Evolutionary conservation across 2,113 vertebrate species (phyloP), one percentile per base, ranked within the genome.

Genomic region (Engystomops pustulosus): DNA sequence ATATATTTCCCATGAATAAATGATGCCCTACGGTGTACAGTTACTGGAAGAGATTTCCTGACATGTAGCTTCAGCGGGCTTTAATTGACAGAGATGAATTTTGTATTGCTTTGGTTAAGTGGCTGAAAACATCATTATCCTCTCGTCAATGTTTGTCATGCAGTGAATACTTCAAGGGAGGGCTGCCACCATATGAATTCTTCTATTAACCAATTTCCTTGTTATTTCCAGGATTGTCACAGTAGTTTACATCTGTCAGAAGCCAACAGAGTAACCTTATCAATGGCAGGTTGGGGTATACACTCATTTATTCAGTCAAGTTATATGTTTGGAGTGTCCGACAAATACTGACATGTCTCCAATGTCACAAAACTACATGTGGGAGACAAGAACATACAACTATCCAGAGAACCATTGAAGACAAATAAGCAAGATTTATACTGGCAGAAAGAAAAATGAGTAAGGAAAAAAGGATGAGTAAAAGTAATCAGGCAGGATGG

Each of bases 21-120:
- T 81, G 45, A 68, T 69, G 79, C 20, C 45, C 14, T 20, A 44
- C 55, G 4, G 53, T 44, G 34, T n/a, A 41, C 51, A 79, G 34
- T 79, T 60, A 65, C 55, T 79, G 53, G 55, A 81, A 68, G 45
- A 70, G 27, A 70, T 53, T 81, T 20, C 20, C 44, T 69, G 79
- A 69, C 44, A 81, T 81, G 18, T 51, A 34, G 32, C 45, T 36
- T 25, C 8, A n/a, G 27, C 15, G 10, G 30, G 41, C 45, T 47
- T 67, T 81, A 51, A 81, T 68, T 69, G 62, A 81, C 79, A 81
- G 65, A 81, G 79, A 81, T 51, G 27, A 81, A 81, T 81, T 51
- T 68, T 51, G 45, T 68, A 32, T 32, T 36, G 79, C 62, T 70
- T 81, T 53, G 44, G 79, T 69, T 69, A 81, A 81, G 45, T 51